phyloP scores from a whole-genome alignment of 2,797 vertebrate species.

The Macropodus opercularis region DNA sequence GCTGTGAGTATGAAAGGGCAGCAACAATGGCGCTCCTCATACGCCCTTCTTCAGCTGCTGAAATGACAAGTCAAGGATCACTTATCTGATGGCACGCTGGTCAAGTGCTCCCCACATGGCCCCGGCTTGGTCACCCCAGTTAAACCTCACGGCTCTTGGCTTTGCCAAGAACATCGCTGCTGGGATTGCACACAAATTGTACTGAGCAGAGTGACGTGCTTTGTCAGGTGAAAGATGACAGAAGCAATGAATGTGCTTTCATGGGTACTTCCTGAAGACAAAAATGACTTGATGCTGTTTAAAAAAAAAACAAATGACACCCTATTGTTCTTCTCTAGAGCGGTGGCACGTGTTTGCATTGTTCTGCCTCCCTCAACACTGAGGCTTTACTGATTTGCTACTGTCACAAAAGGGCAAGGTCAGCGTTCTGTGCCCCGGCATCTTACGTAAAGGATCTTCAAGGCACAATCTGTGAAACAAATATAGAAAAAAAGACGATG shows the following conservation, averaged over 20 bases:
- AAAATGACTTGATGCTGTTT: slow-evolving; percentile 31
- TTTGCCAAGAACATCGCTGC: slow-evolving; percentile 26
- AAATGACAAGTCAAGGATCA: slow-evolving; percentile 48
- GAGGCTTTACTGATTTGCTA: slow-evolving; percentile 3
- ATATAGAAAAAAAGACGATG: background rate
- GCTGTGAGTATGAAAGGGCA: slow-evolving; percentile 23
- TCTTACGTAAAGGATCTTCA: background rate
- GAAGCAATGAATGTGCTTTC: slow-evolving; percentile 21
- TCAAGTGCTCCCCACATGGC: slow-evolving; percentile 31
- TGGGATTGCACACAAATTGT: slow-evolving; percentile 36
- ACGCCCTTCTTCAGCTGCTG: slow-evolving; percentile 9
- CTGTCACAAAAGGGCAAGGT: slow-evolving; percentile 15
- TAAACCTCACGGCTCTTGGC: slow-evolving; percentile 33
- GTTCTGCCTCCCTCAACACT: slow-evolving; percentile 7
- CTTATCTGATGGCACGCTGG: slow-evolving; percentile 44
- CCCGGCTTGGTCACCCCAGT: slow-evolving; percentile 30
- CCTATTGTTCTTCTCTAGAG: slow-evolving; percentile 26
- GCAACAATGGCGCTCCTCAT: slow-evolving; percentile 12
- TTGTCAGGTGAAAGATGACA: slow-evolving; percentile 40
- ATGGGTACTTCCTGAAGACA: slow-evolving; percentile 32
- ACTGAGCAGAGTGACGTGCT: slow-evolving; percentile 10
- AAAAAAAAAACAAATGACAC: slow-evolving; percentile 40
- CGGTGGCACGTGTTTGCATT: background rate
- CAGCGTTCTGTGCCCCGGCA: background rate
- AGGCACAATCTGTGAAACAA: background rate